phyloP scores from a whole-genome alignment of 2,797 vertebrate species.

The Sparidentex hasta region DNA sequence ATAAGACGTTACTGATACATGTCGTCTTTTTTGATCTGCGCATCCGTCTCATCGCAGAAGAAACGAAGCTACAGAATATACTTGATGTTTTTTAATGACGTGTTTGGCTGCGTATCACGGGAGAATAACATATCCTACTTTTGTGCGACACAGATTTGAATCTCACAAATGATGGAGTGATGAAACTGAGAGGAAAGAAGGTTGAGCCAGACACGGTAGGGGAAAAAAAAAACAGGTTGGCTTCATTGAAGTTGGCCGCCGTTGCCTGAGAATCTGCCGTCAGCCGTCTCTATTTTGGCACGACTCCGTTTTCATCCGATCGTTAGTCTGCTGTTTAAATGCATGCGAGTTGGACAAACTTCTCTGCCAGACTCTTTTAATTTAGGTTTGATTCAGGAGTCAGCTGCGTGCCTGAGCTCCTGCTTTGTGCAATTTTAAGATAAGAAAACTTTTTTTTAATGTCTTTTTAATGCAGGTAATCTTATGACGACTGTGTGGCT shows the following conservation, averaged over 20 bases:
- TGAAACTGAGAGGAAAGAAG: conserved; percentile 44
- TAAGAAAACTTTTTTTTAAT: conserved; percentile 43
- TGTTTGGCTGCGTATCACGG: conserved; percentile 14
- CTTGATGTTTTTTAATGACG: background rate
- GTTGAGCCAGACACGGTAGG: conserved; percentile 19
- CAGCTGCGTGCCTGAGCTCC: conserved; percentile 23
- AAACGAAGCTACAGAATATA: background rate
- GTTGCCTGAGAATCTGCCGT: conserved; percentile 32
- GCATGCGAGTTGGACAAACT: conserved; percentile 30
- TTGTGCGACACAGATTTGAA: conserved; percentile 44
- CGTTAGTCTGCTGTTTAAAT: conserved; percentile 33
- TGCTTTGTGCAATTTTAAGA: conserved; percentile 52
- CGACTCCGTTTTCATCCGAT: conserved; percentile 5
- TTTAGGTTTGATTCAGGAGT: conserved; percentile 32
- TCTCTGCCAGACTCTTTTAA: conserved; percentile 38
- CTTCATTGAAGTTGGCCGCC: conserved; percentile 38
- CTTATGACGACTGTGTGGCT: conserved; percentile 11
- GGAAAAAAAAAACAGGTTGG: conserved; percentile 33
- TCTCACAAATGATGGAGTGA: conserved; percentile 31
- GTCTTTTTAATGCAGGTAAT: conserved; percentile 44
- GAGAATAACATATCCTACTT: background rate
- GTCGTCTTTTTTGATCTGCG: background rate
- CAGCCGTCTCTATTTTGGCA: conserved; percentile 43
- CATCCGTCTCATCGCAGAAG: background rate
- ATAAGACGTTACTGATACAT: conserved; percentile 22